phyloP scores from a whole-genome alignment of 2,797 vertebrate genomes.

The Chelonia mydas region DNA sequence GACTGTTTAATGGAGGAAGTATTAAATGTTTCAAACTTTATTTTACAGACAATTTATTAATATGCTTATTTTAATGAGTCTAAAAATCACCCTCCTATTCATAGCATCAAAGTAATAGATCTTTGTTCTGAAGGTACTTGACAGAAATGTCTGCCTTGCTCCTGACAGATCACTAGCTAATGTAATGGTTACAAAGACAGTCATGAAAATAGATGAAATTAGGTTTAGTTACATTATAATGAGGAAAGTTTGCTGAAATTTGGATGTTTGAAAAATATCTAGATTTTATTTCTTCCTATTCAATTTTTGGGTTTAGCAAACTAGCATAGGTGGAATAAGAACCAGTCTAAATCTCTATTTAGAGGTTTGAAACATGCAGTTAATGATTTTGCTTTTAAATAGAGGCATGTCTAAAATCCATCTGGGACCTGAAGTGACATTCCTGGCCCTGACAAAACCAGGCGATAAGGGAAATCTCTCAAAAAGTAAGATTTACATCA shows the following conservation, averaged over 20 bases:
- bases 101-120: slow-evolving; percentile 14
- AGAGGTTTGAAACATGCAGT: slow-evolving; percentile 8
- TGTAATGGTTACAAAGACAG: background rate
- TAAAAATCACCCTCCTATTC: slow-evolving; percentile 51
- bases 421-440: background rate
- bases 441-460: background rate
- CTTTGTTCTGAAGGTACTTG: background rate
- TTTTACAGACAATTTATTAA: slow-evolving; percentile 1
- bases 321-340: background rate
- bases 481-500: background rate
- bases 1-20: slow-evolving; percentile 42
- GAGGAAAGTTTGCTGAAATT: background rate
- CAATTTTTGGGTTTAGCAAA: slow-evolving; percentile 15
- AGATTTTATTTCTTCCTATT: background rate
- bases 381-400: background rate
- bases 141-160: slow-evolving; percentile 11
- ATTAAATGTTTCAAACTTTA: background rate
- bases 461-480: background rate
- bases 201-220: background rate
- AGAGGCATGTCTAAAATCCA: background rate
- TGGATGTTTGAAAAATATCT: background rate
- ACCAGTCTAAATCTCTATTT: background rate
- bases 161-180: background rate
- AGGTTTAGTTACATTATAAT: background rate
- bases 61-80: slow-evolving; percentile 27